Evolutionary conservation across 2,888 invertebrate species (phyloP), one percentile per base, ranked within the genome.

Genomic region (Amblyjoppa fuscipennis): DNA sequence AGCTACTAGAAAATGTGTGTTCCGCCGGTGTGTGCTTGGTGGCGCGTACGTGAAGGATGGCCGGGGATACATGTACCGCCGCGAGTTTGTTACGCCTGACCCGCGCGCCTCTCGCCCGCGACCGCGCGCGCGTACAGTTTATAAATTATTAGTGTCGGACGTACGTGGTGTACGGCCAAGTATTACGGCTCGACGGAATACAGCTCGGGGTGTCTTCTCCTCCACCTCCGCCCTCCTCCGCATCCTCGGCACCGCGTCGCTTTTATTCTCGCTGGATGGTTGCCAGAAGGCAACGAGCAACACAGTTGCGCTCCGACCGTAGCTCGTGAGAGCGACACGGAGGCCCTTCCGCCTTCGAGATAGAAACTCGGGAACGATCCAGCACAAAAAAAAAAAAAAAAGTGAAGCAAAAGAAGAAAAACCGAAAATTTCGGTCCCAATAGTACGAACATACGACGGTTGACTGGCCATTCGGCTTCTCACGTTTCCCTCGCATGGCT

Each of bases 91-190:
- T 84, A 77, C 81, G 84, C 81, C 77, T 77, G 84, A 81, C 59
- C 68, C 84, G 45, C 66, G 61, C 66, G 71, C 61, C 69, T 74
- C 69, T 69, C 81, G 59, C 59, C 80, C 28, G 45, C 45, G 64
- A 71, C 76, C 45, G 66, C n/a, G 38, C 59, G 81, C 74, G 81
- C 81, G 81, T 84, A 81, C 73, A 79, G 81, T 70, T 85, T 75
- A 81, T 85, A 85, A 85, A 85, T 85, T 85, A 85, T 85, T 82
- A 79, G 85, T 25, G 81, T 66, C 70, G 78, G 45, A 64, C 64
- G 64, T 68, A 81, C 81, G 85, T 69, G 81, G 66, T 81, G 59
- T 77, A 74, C 71, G 81, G 84, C 51, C 56, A 84, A 81, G 74
- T 68, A 64, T 64, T 34, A 66, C 61, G 81, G 28, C 56, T 66